Percentiles rank a stretch among this genome's conserved stretches.
Evolutionary conservation across 2,797 vertebrate species (phyloP).

Genomic region (Chloroceryle amazona): DNA sequence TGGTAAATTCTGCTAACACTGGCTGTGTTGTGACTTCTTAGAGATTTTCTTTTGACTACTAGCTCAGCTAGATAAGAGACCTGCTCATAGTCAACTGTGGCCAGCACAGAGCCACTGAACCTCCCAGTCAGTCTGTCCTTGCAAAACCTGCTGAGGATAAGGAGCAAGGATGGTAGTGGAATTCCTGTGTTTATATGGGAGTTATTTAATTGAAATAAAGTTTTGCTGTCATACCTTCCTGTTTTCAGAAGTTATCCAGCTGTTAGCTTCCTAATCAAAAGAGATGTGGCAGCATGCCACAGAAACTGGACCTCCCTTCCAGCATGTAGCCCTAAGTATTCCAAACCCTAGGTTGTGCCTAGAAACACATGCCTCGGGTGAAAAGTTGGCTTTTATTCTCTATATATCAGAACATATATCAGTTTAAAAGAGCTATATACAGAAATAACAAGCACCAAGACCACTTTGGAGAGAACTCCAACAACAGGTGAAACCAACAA

Average conservation of each 20-base stretch:
- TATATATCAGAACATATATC: not conserved
- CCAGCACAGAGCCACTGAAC: not conserved
- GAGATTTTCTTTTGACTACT: not conserved
- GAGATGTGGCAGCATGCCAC: constrained; percentile 66
- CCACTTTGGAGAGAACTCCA: not conserved
- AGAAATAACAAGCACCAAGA: not conserved
- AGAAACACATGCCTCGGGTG: not conserved
- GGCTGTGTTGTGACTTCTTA: not conserved
- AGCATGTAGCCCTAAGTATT: constrained; percentile 14
- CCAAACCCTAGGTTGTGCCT: not conserved
- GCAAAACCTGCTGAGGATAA: constrained; percentile 59
- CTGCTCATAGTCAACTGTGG: not conserved
- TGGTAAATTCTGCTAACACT: not conserved
- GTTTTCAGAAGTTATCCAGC: constrained; percentile 77
- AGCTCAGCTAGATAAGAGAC: not conserved
- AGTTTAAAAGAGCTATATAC: not conserved
- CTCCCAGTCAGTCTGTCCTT: constrained; percentile 57
- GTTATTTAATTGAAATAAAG: constrained; percentile 75
- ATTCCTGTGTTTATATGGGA: constrained; percentile 82
- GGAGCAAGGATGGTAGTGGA: constrained; percentile 61
- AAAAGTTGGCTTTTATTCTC: not conserved
- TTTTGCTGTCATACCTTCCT: constrained; percentile 79
- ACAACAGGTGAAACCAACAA: not conserved
- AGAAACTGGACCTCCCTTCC: constrained; percentile 23
- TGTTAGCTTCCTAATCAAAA: constrained; percentile 68